Percentiles rank a stretch among this genome's conserved stretches.
Evolutionary conservation across 2,113 vertebrate species (phyloP).

Genomic region (Bagarius yarrelli): DNA sequence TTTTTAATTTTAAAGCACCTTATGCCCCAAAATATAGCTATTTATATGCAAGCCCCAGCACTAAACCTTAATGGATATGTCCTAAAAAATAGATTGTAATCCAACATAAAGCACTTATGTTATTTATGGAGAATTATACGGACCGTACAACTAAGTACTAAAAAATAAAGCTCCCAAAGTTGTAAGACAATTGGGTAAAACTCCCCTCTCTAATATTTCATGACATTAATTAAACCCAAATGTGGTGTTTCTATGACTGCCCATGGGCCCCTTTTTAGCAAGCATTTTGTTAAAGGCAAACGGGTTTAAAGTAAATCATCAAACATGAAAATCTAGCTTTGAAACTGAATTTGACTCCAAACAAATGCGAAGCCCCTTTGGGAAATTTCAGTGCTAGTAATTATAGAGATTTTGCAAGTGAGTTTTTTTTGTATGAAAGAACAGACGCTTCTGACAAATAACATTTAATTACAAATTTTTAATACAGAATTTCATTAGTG

Average conservation of each 20-base stretch:
- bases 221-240: neutral
- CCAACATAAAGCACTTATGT: conserved; percentile 52
- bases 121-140: conserved; percentile 60
- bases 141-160: neutral
- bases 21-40: conserved; percentile 61
- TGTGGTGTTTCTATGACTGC: conserved; percentile 11
- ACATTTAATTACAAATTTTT: conserved; percentile 41
- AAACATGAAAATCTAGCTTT: neutral
- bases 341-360: conserved; percentile 15
- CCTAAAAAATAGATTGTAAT: conserved; percentile 40
- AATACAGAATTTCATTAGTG: conserved; percentile 39
- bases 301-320: conserved; percentile 14
- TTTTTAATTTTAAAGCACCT: conserved; percentile 69
- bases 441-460: conserved; percentile 40
- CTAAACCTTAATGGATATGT: conserved; percentile 13
- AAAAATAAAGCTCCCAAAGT: neutral
- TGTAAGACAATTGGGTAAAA: neutral
- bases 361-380: neutral
- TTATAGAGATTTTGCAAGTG: conserved; percentile 24
- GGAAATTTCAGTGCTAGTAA: conserved; percentile 22
- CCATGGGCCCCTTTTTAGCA: conserved; percentile 31
- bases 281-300: conserved; percentile 14
- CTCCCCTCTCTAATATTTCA: neutral
- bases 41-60: conserved; percentile 45
- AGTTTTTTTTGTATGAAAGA: conserved; percentile 37